Base-by-base conservation (phyloP, 2,797 vertebrate genomes). In the Anguilla marmorata region DNA sequence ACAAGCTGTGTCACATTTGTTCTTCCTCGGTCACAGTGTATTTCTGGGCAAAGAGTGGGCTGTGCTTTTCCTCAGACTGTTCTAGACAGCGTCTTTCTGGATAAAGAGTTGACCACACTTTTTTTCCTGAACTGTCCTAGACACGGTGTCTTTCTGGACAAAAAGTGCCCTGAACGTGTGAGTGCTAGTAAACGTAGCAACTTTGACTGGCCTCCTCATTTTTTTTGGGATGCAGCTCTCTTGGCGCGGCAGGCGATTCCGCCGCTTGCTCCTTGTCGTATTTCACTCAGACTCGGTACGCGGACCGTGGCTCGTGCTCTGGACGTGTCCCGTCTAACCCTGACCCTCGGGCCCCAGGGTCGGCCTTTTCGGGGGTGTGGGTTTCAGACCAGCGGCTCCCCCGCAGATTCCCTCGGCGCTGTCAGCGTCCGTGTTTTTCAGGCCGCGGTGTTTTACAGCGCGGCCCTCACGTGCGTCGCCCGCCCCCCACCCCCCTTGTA, bases 1-100 rank as follows among this genome's bases (percentile, higher is more conserved):
- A 89, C 3, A 82, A 79, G 37, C 84, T 63, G 69, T 6, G 83
- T 88, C 33, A 30, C 45, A 85, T 58, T 88, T 21, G 24, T 11
- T 50, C 33, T 48, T n/a, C 85, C 60, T 82, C 76, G 48, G 37
- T 33, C 27, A 24, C 60, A 63, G 21, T 24, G 24, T 24, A 2
- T 63, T 21, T 63, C 60, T 21, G 60, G 60, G 60, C 19, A 6
- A 24, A 24, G 74, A 41, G 16, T 45, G 41, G 19, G 7, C 76
- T 48, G 16, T 8, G 41, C 76, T 48, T 24, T 24, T 21, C 0
- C 16, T 19, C 63, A 27, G 1, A 24, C 63, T 58, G 56, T 54
- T 54, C 1, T 54, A 54, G 52, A 54, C 52, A 12, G 12, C 12
- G 52, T 58, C 56, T 58, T 16, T 14, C 56, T 19, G 14, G 56